phyloP scores from a whole-genome alignment of 2,113 vertebrate genomes.

The Onychostoma macrolepis region DNA sequence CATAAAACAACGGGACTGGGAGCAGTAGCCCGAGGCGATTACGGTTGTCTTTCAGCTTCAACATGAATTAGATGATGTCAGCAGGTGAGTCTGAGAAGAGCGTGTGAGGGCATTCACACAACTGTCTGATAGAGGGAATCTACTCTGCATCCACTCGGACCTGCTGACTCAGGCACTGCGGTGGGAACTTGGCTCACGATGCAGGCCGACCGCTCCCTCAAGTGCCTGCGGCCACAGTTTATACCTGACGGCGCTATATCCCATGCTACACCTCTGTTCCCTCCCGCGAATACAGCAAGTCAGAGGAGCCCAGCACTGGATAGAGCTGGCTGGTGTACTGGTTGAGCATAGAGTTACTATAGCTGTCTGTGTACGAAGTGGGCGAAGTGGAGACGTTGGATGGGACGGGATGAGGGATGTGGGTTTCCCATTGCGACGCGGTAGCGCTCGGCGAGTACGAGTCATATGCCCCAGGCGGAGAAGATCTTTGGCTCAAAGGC shows the following conservation, averaged over 20 bases:
- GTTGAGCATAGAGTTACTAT: constrained; percentile 77
- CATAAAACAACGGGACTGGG: neutral
- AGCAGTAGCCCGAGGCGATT: neutral
- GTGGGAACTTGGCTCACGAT: constrained; percentile 31
- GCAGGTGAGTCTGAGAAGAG: constrained; percentile 34
- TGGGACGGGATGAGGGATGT: constrained; percentile 56
- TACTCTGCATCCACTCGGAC: neutral
- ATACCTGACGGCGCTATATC: neutral
- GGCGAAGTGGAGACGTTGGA: constrained; percentile 66
- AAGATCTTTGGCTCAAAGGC: constrained; percentile 70
- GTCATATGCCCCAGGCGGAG: constrained; percentile 73
- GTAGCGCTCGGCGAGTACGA: constrained; percentile 78
- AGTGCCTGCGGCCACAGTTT: constrained; percentile 38
- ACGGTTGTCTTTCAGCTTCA: constrained; percentile 3
- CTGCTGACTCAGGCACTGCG: constrained; percentile 54
- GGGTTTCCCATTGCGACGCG: constrained; percentile 73
- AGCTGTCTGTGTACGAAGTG: constrained; percentile 71
- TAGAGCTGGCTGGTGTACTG: constrained; percentile 81
- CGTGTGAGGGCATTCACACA: constrained; percentile 42
- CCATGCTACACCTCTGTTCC: constrained; percentile 80
- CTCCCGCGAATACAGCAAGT: constrained; percentile 76
- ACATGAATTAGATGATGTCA: constrained; percentile 29
- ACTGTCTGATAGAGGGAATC: neutral
- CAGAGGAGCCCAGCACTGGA: constrained; percentile 69
- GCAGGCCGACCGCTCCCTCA: constrained; percentile 41